Evolutionary conservation across 2,888 invertebrate genomes (phyloP), one percentile per base, ranked within the genome.

Genomic region (Bhutanitis thaidina): DNA sequence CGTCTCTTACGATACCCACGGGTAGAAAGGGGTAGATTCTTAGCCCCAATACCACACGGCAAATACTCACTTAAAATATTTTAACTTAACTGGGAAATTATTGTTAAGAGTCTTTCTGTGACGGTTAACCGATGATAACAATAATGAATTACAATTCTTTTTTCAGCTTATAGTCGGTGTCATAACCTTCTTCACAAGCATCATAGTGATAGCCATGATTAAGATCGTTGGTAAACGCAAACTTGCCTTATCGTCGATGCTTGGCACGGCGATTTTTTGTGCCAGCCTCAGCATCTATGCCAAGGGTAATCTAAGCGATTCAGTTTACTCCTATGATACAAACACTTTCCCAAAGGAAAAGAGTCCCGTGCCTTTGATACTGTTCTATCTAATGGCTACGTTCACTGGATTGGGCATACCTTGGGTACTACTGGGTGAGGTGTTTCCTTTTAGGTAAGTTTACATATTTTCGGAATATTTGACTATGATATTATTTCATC

Each of bases 381-480:
- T 87, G 41, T 87, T 90, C 63, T 83, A 86, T 41, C 49, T 74
- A 0, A 63, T 90, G 40, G 74, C 80, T 1, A 60, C 82, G 10
- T 84, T 80, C 54, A 81, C 78, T 35, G 87, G 80, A 7, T 71
- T 82, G 3, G 82, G 84, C 10, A 72, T 91, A 12, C 90, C 91
- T 1, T 92, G 91, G 91, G 85, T 91, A 52, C 60, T 91, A 37
- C 74, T 91, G 7, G 90, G 91, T 51, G 91, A 92, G 70, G 84
- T 92, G 7, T 92, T 91, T 57, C 91, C 91, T 0, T 88, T 91
- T 57, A 90, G 90, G 91, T 91, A 63, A 74, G 65, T 49, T 49
- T 25, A 13, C n/a, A 13, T 5, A 54, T 48, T 14, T 3, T 44
- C 5, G 20, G 20, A 20, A 20, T n/a, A n/a, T n/a, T 20, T 20